A percentile compares a stretch with the other conserved stretches of the same genome.
Conservation (phyloP, 2,797 vertebrate genomes). For the Hippopotamyrus pictus region DNA sequence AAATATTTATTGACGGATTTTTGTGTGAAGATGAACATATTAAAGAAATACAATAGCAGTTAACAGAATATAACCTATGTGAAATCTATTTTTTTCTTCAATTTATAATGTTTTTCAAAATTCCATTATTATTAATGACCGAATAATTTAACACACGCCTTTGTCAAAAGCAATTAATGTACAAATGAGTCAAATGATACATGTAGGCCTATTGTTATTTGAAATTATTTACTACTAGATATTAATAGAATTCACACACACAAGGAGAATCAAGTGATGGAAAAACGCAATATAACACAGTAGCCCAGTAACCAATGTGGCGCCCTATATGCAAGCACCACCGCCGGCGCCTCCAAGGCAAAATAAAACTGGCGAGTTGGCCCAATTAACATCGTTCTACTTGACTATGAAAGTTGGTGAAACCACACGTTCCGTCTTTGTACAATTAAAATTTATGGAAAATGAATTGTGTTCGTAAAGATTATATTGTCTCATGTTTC, state of each 20-base stretch:
- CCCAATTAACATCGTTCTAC: not conserved
- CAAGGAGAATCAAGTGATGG: not conserved
- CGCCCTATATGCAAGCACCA: not conserved
- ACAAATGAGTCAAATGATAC: not conserved
- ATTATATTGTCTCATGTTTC: not conserved
- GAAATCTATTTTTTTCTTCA: not conserved
- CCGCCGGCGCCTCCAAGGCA: not conserved
- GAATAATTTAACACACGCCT: not conserved
- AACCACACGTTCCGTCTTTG: not conserved
- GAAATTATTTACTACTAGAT: not conserved
- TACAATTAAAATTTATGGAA: not conserved
- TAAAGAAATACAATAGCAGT: not conserved
- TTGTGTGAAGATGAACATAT: not conserved
- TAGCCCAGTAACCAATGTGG: not conserved
- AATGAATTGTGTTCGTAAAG: not conserved
- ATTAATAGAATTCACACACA: not conserved
- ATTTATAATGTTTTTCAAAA: not conserved
- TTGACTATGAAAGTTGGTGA: not conserved
- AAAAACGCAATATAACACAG: not conserved
- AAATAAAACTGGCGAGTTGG: not conserved
- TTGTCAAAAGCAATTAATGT: not conserved
- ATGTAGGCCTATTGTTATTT: not conserved
- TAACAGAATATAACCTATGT: not conserved
- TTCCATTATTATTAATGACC: not conserved
- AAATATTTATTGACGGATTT: not conserved